phyloP scores from a whole-genome alignment of 1,140 invertebrate species.

The Halesus radiatus region DNA sequence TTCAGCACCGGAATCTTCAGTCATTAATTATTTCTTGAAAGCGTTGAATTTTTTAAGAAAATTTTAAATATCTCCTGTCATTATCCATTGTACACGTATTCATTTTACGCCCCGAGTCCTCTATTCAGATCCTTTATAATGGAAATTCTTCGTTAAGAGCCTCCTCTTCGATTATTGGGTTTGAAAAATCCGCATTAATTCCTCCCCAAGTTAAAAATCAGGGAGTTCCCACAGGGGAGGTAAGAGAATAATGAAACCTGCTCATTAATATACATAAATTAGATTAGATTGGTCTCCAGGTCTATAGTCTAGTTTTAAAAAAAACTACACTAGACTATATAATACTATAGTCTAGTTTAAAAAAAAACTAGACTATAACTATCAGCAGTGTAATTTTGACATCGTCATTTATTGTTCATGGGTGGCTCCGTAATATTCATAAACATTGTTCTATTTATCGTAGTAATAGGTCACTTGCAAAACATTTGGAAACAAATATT shows the following conservation, averaged over 20 bases:
- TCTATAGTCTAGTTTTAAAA: too few relatives aligned
- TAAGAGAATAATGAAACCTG: constrained; percentile 1
- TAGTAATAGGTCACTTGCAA: too few relatives aligned
- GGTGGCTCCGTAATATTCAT: too few relatives aligned
- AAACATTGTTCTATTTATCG: too few relatives aligned
- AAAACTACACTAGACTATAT: too few relatives aligned
- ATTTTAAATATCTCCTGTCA: constrained; percentile 32
- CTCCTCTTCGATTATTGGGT: constrained; percentile 25
- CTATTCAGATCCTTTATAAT: constrained; percentile 29
- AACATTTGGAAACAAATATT: too few relatives aligned
- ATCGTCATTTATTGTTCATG: too few relatives aligned
- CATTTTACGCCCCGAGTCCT: neutral
- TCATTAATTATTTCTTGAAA: constrained; percentile 16
- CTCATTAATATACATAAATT: too few relatives aligned
- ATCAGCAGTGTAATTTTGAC: too few relatives aligned
- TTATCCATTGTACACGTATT: constrained; percentile 31
- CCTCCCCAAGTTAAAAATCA: neutral
- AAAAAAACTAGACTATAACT: too few relatives aligned
- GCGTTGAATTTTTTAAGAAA: constrained; percentile 11
- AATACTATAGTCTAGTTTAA: too few relatives aligned
- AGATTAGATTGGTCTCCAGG: too few relatives aligned
- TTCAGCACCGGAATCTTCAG: neutral
- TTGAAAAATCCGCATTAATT: constrained; percentile 27
- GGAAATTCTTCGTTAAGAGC: constrained; percentile 26
- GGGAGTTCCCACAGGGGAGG: neutral